Conservation (phyloP, 1,140 invertebrate species). For the Vanessa atalanta region DNA sequence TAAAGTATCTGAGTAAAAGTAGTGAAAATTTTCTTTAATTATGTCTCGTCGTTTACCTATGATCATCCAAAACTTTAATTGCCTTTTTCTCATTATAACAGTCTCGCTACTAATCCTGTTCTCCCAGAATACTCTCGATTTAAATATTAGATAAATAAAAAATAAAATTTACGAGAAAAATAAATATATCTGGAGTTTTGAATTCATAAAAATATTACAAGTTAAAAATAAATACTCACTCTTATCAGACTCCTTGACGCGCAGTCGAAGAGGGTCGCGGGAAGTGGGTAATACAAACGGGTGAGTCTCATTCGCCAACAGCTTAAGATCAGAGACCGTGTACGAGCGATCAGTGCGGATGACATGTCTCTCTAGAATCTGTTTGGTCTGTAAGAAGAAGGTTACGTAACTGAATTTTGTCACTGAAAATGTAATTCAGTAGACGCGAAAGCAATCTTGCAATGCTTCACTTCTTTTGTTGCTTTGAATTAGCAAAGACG, state of each 20-base stretch:
- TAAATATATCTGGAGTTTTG: not conserved
- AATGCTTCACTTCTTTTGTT: not conserved
- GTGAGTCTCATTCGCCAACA: slow-evolving; percentile 82
- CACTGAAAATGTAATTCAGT: not conserved
- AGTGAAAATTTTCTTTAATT: too few relatives aligned
- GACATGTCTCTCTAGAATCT: slow-evolving; percentile 91
- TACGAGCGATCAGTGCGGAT: slow-evolving; percentile 86
- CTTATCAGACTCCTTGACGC: slow-evolving; percentile 87
- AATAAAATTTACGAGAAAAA: too few relatives aligned
- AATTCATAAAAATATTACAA: not conserved
- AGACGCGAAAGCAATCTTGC: not conserved
- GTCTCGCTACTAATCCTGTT: too few relatives aligned
- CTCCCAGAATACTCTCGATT: too few relatives aligned
- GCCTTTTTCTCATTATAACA: too few relatives aligned
- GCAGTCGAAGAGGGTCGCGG: slow-evolving; percentile 86
- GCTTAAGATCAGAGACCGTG: slow-evolving; percentile 89
- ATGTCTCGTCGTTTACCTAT: too few relatives aligned
- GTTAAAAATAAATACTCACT: slow-evolving; percentile 80
- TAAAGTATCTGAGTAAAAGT: too few relatives aligned
- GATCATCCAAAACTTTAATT: too few relatives aligned
- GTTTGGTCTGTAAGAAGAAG: slow-evolving; percentile 83
- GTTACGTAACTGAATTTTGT: not conserved
- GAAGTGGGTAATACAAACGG: slow-evolving; percentile 85
- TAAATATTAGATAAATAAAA: too few relatives aligned
- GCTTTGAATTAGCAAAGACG: not conserved